Percentiles rank a stretch among this genome's conserved stretches.
These are phyloP conservation scores for Psylliodes chrysocephalus DNA, from an alignment of 2,888 invertebrate species.

Conservation along the genomic window DNA sequence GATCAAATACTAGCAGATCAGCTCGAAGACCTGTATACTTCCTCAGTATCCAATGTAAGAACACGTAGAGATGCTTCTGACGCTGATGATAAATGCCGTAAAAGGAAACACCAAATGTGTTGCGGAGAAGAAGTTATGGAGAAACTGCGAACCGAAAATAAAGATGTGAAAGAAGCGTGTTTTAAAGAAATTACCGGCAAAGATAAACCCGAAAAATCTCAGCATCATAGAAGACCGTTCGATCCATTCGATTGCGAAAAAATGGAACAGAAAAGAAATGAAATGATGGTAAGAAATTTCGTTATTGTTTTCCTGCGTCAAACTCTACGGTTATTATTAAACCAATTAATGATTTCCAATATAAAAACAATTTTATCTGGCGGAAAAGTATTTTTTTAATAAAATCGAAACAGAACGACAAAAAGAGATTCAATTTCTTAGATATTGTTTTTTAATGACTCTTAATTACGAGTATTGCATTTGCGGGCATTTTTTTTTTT, in stretches of 20 bases:
- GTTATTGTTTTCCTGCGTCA: no score
- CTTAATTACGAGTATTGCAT: no score
- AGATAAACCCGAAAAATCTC: conserved; percentile 46
- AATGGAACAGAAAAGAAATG: conserved; percentile 55
- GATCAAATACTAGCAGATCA: conserved; percentile 57
- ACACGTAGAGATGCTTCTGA: conserved; percentile 54
- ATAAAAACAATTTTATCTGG: no score
- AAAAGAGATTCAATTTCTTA: no score
- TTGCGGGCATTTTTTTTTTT: no score
- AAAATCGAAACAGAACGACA: no score
- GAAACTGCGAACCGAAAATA: conserved; percentile 52
- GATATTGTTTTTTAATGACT: no score
- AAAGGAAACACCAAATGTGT: conserved; percentile 52
- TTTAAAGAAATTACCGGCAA: conserved; percentile 56
- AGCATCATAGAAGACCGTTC: conserved; percentile 36
- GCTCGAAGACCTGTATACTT: conserved; percentile 50
- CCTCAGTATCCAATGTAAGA: conserved; percentile 42
- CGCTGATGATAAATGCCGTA: conserved; percentile 54
- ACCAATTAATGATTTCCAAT: no score
- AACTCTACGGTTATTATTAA: no score
- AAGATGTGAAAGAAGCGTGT: conserved; percentile 54
- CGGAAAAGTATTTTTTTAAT: no score
- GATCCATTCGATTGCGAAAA: conserved; percentile 62
- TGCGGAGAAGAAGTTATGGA: conserved; percentile 57
- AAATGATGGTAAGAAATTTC: conserved; percentile 56